phyloP scores from a whole-genome alignment of 2,888 invertebrate species.

The Trachelus stipa region DNA sequence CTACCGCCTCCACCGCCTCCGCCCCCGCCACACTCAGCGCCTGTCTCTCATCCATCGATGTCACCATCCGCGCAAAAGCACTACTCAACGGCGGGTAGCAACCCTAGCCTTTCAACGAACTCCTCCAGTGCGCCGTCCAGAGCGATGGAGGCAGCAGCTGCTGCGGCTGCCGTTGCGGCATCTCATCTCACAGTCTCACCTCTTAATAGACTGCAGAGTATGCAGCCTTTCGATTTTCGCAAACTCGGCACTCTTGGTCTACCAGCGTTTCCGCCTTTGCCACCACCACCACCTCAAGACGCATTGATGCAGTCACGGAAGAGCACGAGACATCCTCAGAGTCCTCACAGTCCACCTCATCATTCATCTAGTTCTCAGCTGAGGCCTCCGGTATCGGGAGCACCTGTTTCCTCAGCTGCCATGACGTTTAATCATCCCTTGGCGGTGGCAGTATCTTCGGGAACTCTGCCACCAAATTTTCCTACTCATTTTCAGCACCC shows the following conservation, averaged over 20 bases:
- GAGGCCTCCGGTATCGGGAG: conserved; percentile 52
- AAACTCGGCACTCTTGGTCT: conserved; percentile 76
- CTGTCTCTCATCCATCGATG: conserved; percentile 67
- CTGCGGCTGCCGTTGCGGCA: conserved; percentile 34
- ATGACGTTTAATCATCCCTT: conserved; percentile 58
- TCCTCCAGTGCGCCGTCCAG: conserved; percentile 74
- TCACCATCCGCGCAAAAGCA: conserved; percentile 67
- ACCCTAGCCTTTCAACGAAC: conserved; percentile 62
- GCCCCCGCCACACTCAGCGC: conserved; percentile 60
- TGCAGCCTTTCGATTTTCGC: conserved; percentile 95
- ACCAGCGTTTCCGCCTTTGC: conserved; percentile 72
- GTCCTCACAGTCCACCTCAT: conserved; percentile 58
- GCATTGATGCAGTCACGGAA: conserved; percentile 49
- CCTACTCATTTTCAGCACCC: conserved; percentile 45
- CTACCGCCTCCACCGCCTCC: conserved; percentile 65
- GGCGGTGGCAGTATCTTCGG: conserved; percentile 58
- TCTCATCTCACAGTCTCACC: conserved; percentile 75
- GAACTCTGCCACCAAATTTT: conserved; percentile 59
- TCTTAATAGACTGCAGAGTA: conserved; percentile 89
- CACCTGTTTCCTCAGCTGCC: conserved; percentile 57
- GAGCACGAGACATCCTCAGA: conserved; percentile 54
- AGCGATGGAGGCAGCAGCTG: conserved; percentile 67
- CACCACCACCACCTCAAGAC: conserved; percentile 46
- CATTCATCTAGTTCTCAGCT: conserved; percentile 50
- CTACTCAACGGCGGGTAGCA: conserved; percentile 53